phyloP scores from a whole-genome alignment of 2,888 invertebrate genomes.

The Drepanosiphum platanoidis region DNA sequence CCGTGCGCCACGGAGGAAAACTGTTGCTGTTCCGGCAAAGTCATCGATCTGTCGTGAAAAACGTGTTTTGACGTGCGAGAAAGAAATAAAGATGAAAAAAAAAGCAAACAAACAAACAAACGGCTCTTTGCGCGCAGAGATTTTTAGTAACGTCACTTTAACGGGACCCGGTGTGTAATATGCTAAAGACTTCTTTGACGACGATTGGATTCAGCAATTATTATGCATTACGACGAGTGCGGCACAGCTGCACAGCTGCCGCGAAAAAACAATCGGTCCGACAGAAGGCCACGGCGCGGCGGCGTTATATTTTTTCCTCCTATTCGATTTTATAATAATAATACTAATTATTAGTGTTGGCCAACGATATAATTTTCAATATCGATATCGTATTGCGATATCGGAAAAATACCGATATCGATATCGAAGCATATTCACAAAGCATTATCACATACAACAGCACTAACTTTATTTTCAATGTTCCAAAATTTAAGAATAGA shows the following conservation, averaged over 20 bases:
- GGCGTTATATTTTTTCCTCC: no score
- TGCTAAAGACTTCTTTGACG: neutral
- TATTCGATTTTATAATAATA: no score
- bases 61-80: neutral
- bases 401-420: no score
- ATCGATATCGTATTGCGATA: no score
- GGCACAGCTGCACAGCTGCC: neutral
- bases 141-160: conserved; percentile 39
- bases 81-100: neutral
- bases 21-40: conserved; percentile 1
- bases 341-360: no score
- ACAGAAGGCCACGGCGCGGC: neutral
- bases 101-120: neutral
- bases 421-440: no score
- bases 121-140: neutral
- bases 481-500: no score
- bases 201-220: conserved; percentile 36
- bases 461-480: no score
- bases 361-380: no score
- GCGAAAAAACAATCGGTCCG: neutral
- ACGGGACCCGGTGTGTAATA: neutral
- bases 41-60: conserved; percentile 24
- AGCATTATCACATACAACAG: no score
- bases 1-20: neutral
- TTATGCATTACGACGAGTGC: neutral